Evolutionary conservation across 2,113 vertebrate species (phyloP).

Genomic region (Brevimyrus niger): DNA sequence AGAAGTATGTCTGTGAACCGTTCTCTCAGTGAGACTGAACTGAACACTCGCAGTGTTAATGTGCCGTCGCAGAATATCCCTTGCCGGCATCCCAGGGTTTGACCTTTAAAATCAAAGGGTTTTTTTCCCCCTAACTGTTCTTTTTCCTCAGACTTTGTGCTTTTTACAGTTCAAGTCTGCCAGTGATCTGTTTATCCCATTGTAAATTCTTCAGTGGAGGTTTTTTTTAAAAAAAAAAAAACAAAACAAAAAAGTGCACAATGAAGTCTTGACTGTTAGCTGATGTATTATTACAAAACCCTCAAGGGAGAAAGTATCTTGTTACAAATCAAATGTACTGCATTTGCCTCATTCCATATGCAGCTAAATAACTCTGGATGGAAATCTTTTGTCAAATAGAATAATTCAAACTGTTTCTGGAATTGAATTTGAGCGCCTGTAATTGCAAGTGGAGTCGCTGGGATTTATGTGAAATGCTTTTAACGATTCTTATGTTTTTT

Average conservation of each 20-base stretch:
- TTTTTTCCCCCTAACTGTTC: conserved; percentile 27
- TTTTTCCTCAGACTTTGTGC: conserved; percentile 31
- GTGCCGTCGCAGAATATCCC: not conserved
- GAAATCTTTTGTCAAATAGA: conserved; percentile 36
- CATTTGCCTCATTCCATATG: conserved; percentile 31
- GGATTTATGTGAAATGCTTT: conserved; percentile 42
- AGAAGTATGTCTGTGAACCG: conserved; percentile 27
- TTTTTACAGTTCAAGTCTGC: conserved; percentile 33
- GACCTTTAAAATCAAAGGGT: conserved; percentile 35
- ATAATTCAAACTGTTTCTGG: conserved; percentile 36
- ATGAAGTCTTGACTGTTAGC: conserved; percentile 30
- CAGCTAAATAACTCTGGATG: conserved; percentile 36
- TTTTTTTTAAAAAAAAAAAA: not conserved
- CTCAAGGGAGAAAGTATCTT: conserved; percentile 31
- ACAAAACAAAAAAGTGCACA: conserved; percentile 15
- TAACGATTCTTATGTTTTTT: conserved; percentile 34
- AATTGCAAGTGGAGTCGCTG: conserved; percentile 38
- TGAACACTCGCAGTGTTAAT: conserved; percentile 31
- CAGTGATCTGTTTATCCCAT: conserved; percentile 34
- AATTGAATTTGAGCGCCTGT: conserved; percentile 37
- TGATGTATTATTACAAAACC: conserved; percentile 36
- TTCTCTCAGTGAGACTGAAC: conserved; percentile 31
- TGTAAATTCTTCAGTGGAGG: conserved; percentile 28
- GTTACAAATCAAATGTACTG: conserved; percentile 36
- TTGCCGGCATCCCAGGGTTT: conserved; percentile 10